These are phyloP conservation scores for Blera fallax DNA, from an alignment of 2,888 invertebrate genomes.

Conservation along the genomic window DNA sequence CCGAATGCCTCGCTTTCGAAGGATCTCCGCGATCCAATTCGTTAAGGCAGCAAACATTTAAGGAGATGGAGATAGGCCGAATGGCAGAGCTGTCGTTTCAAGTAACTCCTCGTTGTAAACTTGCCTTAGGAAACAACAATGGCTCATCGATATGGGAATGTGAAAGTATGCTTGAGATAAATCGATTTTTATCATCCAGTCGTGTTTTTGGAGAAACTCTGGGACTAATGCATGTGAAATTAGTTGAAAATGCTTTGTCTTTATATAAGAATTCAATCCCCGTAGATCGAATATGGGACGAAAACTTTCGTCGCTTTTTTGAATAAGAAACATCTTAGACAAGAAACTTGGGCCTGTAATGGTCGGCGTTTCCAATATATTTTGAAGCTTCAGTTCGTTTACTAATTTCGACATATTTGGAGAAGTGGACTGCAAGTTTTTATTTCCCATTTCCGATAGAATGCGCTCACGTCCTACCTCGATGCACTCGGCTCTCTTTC, in stretches of 20 bases:
- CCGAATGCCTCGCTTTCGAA: not conserved
- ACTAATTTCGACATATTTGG: not conserved
- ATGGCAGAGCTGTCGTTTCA: constrained; percentile 17
- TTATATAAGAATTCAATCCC: constrained; percentile 19
- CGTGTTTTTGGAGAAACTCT: constrained; percentile 39
- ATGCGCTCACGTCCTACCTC: too few relatives aligned
- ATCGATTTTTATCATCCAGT: too few relatives aligned
- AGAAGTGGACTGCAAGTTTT: constrained; percentile 17
- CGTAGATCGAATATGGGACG: constrained; percentile 25
- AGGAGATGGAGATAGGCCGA: too few relatives aligned
- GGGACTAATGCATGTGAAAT: constrained; percentile 18
- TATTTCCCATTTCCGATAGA: constrained; percentile 26
- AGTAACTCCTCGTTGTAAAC: constrained; percentile 25
- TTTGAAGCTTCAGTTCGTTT: too few relatives aligned
- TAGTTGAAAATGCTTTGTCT: constrained; percentile 9
- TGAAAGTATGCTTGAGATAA: too few relatives aligned
- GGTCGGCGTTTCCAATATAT: not conserved
- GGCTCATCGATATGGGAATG: too few relatives aligned
- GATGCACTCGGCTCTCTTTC: constrained; percentile 17
- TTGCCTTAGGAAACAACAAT: constrained; percentile 23
- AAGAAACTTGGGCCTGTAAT: constrained; percentile 31
- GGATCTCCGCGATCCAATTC: constrained; percentile 38
- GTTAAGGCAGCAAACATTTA: constrained; percentile 25
- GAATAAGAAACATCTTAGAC: not conserved
- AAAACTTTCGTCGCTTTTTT: not conserved